Evolutionary conservation across 2,113 vertebrate genomes (phyloP).

Genomic region (Caranx ignobilis): DNA sequence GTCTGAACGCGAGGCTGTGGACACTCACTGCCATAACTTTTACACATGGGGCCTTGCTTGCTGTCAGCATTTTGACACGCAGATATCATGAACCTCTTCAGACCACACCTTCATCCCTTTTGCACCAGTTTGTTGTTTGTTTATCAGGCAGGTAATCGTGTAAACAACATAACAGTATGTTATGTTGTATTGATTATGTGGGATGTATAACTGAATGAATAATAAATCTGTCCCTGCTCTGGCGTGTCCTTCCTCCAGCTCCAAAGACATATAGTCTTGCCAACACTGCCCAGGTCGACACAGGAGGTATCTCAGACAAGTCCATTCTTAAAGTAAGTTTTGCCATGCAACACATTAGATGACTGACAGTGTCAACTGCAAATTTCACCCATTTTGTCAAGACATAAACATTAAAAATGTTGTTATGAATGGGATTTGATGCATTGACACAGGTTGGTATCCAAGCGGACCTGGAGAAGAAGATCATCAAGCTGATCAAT

Average conservation of each 20-base stretch:
- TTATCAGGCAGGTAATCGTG: not conserved
- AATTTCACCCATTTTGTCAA: not conserved
- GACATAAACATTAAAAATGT: not conserved
- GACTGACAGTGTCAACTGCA: not conserved
- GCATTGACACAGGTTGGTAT: conserved; percentile 87
- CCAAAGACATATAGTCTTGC: conserved; percentile 95
- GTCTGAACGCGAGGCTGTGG: too few relatives aligned
- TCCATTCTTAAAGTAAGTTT: conserved; percentile 91
- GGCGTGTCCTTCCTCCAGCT: conserved; percentile 77
- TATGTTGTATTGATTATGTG: not conserved
- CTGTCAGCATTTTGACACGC: not conserved
- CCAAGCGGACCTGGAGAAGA: conserved; percentile 92
- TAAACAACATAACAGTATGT: too few relatives aligned
- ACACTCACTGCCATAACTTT: not conserved
- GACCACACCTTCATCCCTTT: not conserved
- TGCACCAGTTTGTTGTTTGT: not conserved
- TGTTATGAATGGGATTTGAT: not conserved
- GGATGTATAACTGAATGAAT: not conserved
- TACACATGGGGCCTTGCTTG: not conserved
- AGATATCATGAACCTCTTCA: not conserved
- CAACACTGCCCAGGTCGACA: conserved; percentile 86
- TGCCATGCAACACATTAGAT: not conserved
- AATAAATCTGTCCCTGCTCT: not conserved
- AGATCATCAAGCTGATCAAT: conserved; percentile 93
- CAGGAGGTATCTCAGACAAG: conserved; percentile 87